A percentile compares a stretch with the other conserved stretches of the same genome.
Conservation (phyloP, 2,797 vertebrate genomes). For the Epinephelus coioides region DNA sequence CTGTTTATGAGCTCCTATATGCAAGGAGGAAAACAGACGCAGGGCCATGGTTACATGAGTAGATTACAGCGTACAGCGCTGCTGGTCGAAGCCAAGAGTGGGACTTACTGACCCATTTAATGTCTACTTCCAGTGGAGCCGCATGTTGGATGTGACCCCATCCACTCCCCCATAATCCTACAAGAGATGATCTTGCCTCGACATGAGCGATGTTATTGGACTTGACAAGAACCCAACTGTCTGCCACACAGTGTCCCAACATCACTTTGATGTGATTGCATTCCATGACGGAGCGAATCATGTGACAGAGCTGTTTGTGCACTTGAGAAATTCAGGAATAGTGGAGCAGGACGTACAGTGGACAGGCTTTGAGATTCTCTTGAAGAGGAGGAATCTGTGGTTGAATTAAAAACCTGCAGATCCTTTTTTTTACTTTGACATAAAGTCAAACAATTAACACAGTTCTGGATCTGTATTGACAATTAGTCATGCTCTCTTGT, state of each 20-base stretch:
- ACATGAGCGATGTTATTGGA: constrained; percentile 71
- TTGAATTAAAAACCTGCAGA: constrained; percentile 21
- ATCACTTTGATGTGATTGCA: constrained; percentile 66
- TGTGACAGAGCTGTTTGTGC: constrained; percentile 48
- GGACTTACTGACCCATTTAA: constrained; percentile 83
- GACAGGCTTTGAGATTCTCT: constrained; percentile 17
- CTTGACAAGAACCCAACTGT: constrained; percentile 77
- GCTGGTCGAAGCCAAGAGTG: constrained; percentile 71
- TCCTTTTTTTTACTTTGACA: not conserved
- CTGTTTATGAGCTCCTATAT: constrained; percentile 57
- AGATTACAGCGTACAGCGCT: constrained; percentile 71
- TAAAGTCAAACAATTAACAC: constrained; percentile 22
- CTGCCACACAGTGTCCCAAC: constrained; percentile 55
- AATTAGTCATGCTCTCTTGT: constrained; percentile 12
- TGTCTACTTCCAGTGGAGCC: constrained; percentile 76
- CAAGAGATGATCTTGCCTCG: constrained; percentile 79
- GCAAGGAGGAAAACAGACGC: constrained; percentile 45
- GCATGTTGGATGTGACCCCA: constrained; percentile 75
- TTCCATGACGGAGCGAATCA: constrained; percentile 51
- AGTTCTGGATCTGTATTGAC: constrained; percentile 7
- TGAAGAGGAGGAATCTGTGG: constrained; percentile 19
- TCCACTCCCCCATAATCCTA: constrained; percentile 77
- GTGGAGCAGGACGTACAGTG: not conserved
- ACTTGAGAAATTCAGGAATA: constrained; percentile 35
- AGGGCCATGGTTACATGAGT: constrained; percentile 62